phyloP scores from a whole-genome alignment of 1,140 invertebrate genomes.

The Holotrichia oblita region DNA sequence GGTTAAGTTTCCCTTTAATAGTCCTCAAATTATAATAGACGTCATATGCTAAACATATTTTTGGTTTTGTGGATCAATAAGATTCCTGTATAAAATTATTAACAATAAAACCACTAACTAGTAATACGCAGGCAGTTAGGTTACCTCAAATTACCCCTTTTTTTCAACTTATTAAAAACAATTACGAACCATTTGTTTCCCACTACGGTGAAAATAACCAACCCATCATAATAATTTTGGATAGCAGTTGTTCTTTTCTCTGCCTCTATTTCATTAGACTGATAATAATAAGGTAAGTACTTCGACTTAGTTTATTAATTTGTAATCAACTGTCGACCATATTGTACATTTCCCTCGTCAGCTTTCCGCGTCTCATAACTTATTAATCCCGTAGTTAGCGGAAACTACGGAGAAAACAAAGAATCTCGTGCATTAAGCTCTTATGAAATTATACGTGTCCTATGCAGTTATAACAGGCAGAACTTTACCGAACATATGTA shows the following conservation, averaged over 20 bases:
- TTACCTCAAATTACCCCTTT: not conserved
- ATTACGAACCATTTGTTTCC: not conserved
- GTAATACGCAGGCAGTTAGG: not conserved
- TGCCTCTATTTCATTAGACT: not conserved
- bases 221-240: not conserved
- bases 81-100: not conserved
- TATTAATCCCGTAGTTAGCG: not conserved
- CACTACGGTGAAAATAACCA: not conserved
- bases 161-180: constrained; percentile 3
- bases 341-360: constrained; percentile 20
- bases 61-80: not conserved
- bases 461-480: too few relatives aligned
- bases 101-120: not conserved
- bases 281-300: constrained; percentile 19
- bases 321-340: constrained; percentile 4
- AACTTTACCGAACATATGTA: not conserved
- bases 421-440: constrained; percentile 22
- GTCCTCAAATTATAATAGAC: too few relatives aligned
- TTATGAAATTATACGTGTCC: constrained; percentile 18
- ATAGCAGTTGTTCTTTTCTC: constrained; percentile 26
- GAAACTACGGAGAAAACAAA: constrained; percentile 32
- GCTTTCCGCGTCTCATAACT: constrained; percentile 34
- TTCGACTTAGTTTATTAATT: constrained; percentile 33
- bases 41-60: too few relatives aligned
- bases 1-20: too few relatives aligned